A percentile compares a stretch with the other conserved stretches of the same genome.
These are phyloP conservation scores for Ochotona princeps DNA, from an alignment of 2,113 vertebrate genomes.

Conservation along the genomic window DNA sequence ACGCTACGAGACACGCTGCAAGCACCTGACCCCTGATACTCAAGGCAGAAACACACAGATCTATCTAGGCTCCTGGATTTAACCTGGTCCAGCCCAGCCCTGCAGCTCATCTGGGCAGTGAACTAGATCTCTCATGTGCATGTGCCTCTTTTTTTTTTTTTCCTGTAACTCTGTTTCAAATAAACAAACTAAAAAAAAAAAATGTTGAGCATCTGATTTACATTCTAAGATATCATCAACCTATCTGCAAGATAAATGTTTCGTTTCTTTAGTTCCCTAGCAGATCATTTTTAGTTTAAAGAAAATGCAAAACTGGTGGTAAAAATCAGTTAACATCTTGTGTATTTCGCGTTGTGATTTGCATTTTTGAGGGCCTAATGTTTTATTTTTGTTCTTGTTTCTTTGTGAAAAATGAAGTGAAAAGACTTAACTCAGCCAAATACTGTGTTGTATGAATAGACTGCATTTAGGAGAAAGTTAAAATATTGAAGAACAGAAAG, in stretches of 20 bases:
- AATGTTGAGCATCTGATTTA: background rate
- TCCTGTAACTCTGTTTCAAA: too few species aligned
- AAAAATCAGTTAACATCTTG: background rate
- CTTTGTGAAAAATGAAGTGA: constrained; percentile 2
- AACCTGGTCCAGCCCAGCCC: too few species aligned
- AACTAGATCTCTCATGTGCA: too few species aligned
- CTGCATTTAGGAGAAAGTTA: background rate
- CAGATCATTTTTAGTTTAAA: background rate
- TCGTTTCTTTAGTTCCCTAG: background rate
- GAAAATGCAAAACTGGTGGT: background rate
- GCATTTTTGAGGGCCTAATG: background rate
- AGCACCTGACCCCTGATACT: too few species aligned
- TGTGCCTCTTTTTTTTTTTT: too few species aligned
- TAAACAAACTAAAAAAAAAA: too few species aligned
- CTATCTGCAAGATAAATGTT: background rate
- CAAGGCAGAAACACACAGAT: too few species aligned
- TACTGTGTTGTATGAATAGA: background rate
- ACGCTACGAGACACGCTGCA: too few species aligned
- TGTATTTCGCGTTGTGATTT: constrained; percentile 7
- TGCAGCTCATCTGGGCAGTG: too few species aligned
- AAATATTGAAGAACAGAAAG: background rate
- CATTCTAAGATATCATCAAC: background rate
- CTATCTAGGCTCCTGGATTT: too few species aligned
- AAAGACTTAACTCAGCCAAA: background rate
- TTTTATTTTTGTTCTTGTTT: too few species aligned